Evolutionary conservation across 53 echinoderm and acorn worm species (phyloP), one percentile per base, ranked within the genome.

Genomic region (Arbacia lixula): DNA sequence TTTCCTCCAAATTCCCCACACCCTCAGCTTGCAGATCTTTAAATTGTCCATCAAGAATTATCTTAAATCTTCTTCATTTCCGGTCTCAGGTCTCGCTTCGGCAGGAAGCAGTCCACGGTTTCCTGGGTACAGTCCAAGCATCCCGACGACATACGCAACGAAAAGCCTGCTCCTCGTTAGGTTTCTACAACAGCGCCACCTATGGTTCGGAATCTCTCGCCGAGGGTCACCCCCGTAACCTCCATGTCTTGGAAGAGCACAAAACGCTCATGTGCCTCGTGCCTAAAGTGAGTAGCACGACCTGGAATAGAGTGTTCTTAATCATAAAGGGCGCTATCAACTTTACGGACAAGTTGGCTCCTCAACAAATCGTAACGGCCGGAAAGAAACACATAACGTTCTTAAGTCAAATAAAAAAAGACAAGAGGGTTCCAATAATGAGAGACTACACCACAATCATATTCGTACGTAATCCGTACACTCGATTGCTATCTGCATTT

Each of bases 381-480:
- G 39, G 22, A 22, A 5, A 41, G 16, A 56, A 40, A 22, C 60
- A 60, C 53, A 21, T 78, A 4, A 38, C 29, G 2, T 10, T 19
- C 1, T 26, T 78, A 6, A 40, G 26, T 1, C 22, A 30, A 3
- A 60, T 24, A 8, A 60, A 40, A 11, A 1, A 3, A 10, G 3
- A n/a, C 29, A 19, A 60, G 17, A 57, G 32, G 41, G 0, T 72
- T 12, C 8, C n/a, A 12, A 72, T 85, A 36, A 8, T 85, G 16
- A 17, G 49, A 20, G 73, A 85, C 8, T 85, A 46, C 73, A 85
- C 85, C 5, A 39, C 58, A 20, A 60, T 72, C 5, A 30, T 85
- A 22, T 57, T 85, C 61, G 85, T 85, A 4, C 71, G 85, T 21
- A 40, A 85, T 24, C 85, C 85, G 29, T 85, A 40, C 25, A 50